A percentile compares a stretch with the other conserved stretches of the same genome.
Conservation (phyloP, 1,140 invertebrate genomes). For the Ceratina australensis region DNA sequence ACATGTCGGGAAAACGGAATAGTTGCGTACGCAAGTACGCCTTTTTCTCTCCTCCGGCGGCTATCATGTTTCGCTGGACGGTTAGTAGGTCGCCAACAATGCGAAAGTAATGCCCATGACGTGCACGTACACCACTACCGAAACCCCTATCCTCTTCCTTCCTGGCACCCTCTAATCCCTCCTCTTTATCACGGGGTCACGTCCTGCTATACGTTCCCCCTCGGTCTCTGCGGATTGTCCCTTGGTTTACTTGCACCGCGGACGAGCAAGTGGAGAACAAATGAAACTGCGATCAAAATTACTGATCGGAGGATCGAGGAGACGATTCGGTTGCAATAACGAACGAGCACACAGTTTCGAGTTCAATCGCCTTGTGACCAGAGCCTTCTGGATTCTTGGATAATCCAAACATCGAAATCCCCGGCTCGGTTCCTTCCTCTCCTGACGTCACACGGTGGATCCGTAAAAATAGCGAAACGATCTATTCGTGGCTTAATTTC, state of each 20-base stretch:
- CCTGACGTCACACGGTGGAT: conserved; percentile 45
- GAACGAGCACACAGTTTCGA: conserved; percentile 1
- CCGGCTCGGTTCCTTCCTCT: conserved; percentile 33
- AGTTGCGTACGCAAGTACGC: not conserved
- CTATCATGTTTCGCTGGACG: conserved; percentile 60
- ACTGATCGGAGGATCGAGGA: conserved; percentile 12
- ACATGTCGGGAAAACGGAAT: not conserved
- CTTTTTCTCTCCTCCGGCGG: conserved; percentile 5
- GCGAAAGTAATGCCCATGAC: conserved; percentile 67
- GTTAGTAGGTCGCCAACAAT: conserved; percentile 67
- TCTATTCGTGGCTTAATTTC: conserved; percentile 58
- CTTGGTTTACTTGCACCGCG: conserved; percentile 14
- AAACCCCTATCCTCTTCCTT: conserved; percentile 44
- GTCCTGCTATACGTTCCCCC: not conserved
- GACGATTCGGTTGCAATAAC: not conserved
- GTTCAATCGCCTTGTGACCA: conserved; percentile 23
- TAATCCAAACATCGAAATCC: conserved; percentile 38
- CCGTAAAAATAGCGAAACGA: conserved; percentile 60
- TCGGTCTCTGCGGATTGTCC: conserved; percentile 1
- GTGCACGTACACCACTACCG: conserved; percentile 50
- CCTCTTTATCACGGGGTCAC: conserved; percentile 12
- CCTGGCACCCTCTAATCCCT: conserved; percentile 40
- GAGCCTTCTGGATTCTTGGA: conserved; percentile 25
- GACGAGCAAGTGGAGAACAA: conserved; percentile 6
- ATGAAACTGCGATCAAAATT: conserved; percentile 3